Evolutionary conservation across 2,113 vertebrate species (phyloP), one percentile per base, ranked within the genome.

Genomic region (Poeciliopsis retropinna): DNA sequence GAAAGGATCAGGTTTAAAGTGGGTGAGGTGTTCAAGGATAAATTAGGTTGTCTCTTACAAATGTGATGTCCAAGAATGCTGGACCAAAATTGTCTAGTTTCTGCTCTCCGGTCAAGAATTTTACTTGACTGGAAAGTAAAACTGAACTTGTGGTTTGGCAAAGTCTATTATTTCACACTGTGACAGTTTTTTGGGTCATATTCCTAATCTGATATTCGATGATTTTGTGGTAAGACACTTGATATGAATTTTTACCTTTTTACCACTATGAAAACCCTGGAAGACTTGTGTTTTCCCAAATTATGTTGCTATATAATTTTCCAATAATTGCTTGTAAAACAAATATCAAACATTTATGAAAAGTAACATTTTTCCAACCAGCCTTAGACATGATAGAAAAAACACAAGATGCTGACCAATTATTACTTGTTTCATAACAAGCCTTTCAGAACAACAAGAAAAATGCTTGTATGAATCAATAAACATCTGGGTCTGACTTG

Each of bases 41-140:
- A 89, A 83, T 84, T 76, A 72, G 29, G 19, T 31, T 79, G 76
- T 75, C 39, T 82, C 64, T 61, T 60, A 82, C 83, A 85, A 80
- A 80, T n/a, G 61, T 68, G 76, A 82, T 79, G 30, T 69, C 19
- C 30, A 13, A 67, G 62, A 76, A 62, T 27, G 54, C 68, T 60
- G 41, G 72, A 37, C 62, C 60, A 34, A 47, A 88, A 65, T 76
- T 70, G 74, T 78, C 39, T 70, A 65, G 74, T 81, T 77, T 57
- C 51, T 62, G 60, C 32, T 57, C 69, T 60, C 75, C 30, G 4
- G 30, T 31, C 30, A 31, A 31, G 67, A 79, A 73, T 70, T 75
- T 79, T 65, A 14, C 70, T 74, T 3, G 34, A 44, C 57, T n/a
- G 3, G 73, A 30, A 77, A 66, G 72, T 82, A 31, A 75, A 71